Conservation (phyloP, 2,113 vertebrate species). For the Lates calcarifer region DNA sequence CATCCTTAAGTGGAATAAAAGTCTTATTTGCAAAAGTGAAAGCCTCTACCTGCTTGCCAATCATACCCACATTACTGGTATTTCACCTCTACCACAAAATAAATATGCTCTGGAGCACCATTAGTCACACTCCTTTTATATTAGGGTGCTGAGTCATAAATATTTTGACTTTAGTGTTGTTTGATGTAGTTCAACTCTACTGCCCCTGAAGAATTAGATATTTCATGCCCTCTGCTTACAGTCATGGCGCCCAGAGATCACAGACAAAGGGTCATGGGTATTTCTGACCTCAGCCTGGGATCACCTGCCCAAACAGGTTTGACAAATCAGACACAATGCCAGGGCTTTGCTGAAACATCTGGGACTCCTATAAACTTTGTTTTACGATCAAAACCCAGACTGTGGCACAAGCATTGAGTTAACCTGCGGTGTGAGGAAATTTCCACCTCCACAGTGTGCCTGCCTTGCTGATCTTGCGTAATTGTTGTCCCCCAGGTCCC, state of each 20-base stretch:
- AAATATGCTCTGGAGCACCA: background rate
- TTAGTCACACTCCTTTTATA: background rate
- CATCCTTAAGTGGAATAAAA: background rate
- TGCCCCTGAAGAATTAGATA: background rate
- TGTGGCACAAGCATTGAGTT: background rate
- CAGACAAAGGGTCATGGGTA: background rate
- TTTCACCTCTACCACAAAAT: background rate
- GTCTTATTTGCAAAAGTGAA: background rate
- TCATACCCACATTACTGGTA: background rate
- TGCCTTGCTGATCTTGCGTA: slow-evolving; percentile 69
- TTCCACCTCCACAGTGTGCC: slow-evolving; percentile 41
- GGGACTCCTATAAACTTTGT: background rate
- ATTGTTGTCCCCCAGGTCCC: slow-evolving; percentile 63
- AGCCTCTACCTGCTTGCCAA: background rate
- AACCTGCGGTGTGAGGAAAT: slow-evolving; percentile 40
- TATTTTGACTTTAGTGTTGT: too few species aligned
- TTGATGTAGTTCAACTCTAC: background rate
- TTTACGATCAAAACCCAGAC: slow-evolving; percentile 1
- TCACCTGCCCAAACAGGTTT: slow-evolving; percentile 53
- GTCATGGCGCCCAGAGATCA: background rate
- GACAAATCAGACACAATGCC: background rate
- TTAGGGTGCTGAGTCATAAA: background rate
- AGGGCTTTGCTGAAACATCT: background rate
- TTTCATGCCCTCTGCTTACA: background rate
- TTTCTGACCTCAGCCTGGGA: slow-evolving; percentile 3